A percentile compares a stretch with the other conserved stretches of the same genome.
Conservation (phyloP, 2,888 invertebrate species). For the Conops quadrifasciatus region DNA sequence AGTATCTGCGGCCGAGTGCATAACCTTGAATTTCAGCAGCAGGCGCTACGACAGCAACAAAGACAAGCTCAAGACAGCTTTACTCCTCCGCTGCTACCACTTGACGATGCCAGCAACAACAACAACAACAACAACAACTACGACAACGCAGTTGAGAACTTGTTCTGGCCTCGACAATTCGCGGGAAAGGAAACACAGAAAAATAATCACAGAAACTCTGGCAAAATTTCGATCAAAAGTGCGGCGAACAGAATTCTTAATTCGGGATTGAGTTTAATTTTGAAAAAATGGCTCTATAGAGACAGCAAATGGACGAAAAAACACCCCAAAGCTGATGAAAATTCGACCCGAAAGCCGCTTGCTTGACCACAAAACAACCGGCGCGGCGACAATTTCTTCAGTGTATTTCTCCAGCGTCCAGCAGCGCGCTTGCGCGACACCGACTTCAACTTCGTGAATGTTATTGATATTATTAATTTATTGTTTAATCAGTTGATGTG, state of each 20-base stretch:
- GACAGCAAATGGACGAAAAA: too few species aligned
- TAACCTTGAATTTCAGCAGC: slow-evolving; percentile 46
- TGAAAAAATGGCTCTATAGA: slow-evolving; percentile 11
- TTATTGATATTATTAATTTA: slow-evolving; percentile 61
- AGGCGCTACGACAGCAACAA: slow-evolving; percentile 31
- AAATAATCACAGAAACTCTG: slow-evolving; percentile 15
- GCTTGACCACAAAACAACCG: too few species aligned
- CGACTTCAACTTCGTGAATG: slow-evolving; percentile 30
- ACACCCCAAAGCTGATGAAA: too few species aligned
- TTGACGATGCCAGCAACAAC: slow-evolving; percentile 38
- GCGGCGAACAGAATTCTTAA: slow-evolving; percentile 35
- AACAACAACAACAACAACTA: slow-evolving; percentile 29
- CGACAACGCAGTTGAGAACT: slow-evolving; percentile 37
- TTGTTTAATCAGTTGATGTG: slow-evolving; percentile 56
- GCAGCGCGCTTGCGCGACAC: neutral
- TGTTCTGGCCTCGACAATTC: slow-evolving; percentile 20
- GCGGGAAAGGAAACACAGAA: slow-evolving; percentile 5
- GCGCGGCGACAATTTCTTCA: neutral
- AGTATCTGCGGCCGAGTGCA: slow-evolving; percentile 22
- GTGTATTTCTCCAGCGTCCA: neutral
- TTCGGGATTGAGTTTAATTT: slow-evolving; percentile 41
- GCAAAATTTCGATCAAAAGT: slow-evolving; percentile 29
- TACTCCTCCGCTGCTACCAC: slow-evolving; percentile 44
- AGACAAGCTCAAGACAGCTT: slow-evolving; percentile 28
- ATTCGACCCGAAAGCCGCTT: too few species aligned